Percentiles rank a stretch among this genome's conserved stretches.
phyloP scores from a whole-genome alignment of 2,113 vertebrate species.

The Muntiacus reevesi region DNA sequence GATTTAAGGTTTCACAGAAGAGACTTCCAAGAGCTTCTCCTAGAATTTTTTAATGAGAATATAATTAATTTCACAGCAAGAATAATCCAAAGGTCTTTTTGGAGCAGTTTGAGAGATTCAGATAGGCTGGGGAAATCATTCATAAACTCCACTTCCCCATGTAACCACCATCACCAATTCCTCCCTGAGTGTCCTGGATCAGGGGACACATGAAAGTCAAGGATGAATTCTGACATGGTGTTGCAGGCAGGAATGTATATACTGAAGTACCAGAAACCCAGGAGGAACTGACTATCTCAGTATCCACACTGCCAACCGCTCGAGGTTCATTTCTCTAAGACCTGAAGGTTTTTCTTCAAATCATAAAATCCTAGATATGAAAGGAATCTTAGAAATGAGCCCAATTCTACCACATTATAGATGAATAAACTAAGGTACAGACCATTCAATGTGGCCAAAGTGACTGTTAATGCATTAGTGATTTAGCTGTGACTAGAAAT shows the following conservation, averaged over 20 bases:
- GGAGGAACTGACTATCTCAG: background rate
- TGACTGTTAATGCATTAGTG: background rate
- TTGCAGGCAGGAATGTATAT: background rate
- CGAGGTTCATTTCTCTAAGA: background rate
- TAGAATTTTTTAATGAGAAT: background rate
- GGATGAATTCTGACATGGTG: background rate
- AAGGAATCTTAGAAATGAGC: background rate
- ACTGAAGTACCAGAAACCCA: background rate
- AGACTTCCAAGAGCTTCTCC: background rate
- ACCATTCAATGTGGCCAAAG: background rate
- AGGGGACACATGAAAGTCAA: background rate
- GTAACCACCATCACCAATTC: background rate
- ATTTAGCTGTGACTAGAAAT: background rate
- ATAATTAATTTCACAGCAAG: background rate
- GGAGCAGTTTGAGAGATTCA: background rate
- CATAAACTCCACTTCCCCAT: background rate
- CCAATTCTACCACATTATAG: background rate
- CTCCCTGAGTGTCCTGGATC: background rate
- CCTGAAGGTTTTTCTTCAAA: background rate
- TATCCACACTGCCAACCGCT: background rate
- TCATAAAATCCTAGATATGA: background rate
- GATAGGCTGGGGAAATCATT: background rate
- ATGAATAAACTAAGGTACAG: background rate
- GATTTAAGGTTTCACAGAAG: background rate
- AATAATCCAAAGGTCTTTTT: background rate